A percentile compares a stretch with the other conserved stretches of the same genome.
These are phyloP conservation scores for Platichthys flesus DNA, from an alignment of 2,113 vertebrate species.

Conservation along the genomic window DNA sequence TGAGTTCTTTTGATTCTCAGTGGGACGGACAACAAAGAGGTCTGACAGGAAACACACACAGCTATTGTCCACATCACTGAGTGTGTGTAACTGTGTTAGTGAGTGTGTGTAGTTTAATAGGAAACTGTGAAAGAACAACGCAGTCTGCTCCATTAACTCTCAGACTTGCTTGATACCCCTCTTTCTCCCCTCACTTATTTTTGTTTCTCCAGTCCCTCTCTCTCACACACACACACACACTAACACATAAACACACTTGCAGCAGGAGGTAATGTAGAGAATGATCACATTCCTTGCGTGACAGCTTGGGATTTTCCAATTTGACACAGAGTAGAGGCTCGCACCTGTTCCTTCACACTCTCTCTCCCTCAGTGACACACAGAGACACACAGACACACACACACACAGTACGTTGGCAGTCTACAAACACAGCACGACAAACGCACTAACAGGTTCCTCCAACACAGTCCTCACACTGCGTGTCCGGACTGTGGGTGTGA, in stretches of 20 bases:
- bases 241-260: constrained; percentile 31
- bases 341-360: constrained; percentile 78
- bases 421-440: constrained; percentile 11
- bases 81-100: not conserved
- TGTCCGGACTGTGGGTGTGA: not conserved
- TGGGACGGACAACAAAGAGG: constrained; percentile 30
- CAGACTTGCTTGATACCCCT: not conserved
- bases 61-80: constrained; percentile 3
- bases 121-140: constrained; percentile 12
- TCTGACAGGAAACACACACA: constrained; percentile 34
- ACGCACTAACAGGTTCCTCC: not conserved
- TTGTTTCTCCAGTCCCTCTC: constrained; percentile 7
- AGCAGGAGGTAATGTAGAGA: constrained; percentile 80
- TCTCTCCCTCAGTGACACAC: constrained; percentile 27
- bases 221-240: constrained; percentile 8
- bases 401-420: not conserved
- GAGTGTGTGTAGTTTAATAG: constrained; percentile 10
- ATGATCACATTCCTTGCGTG: constrained; percentile 82
- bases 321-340: constrained; percentile 79
- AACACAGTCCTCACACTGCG: not conserved
- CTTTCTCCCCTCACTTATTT: constrained; percentile 1
- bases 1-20: constrained; percentile 3
- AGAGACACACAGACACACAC: constrained; percentile 13
- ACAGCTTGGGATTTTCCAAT: constrained; percentile 83
- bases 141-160: not conserved